Conservation (phyloP, 2,113 vertebrate genomes). For the Marmota monax region DNA sequence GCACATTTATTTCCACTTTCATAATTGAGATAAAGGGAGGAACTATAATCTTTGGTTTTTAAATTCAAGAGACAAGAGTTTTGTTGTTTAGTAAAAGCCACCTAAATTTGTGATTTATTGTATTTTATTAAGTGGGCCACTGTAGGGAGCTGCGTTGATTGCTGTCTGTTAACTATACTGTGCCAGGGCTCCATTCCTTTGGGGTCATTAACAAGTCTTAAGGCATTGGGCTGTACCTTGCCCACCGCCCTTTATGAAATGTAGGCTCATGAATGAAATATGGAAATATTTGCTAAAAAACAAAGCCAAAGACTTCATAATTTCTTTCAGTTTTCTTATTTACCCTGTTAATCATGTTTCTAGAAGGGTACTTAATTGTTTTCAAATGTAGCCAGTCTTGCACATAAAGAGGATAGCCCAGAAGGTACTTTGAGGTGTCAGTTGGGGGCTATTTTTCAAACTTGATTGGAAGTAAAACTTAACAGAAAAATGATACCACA, state of each 20-base stretch:
- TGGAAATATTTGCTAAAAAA: conserved; percentile 39
- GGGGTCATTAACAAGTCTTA: background rate
- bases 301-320: conserved; percentile 28
- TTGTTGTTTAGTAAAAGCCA: conserved; percentile 6
- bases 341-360: conserved; percentile 51
- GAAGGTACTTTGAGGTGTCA: background rate
- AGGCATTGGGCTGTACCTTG: background rate
- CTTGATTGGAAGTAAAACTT: background rate
- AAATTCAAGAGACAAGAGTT: background rate
- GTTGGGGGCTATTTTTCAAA: background rate
- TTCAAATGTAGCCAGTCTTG: conserved; percentile 70
- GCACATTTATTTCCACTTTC: background rate
- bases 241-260: background rate
- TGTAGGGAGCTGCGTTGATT: background rate
- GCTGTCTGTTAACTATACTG: background rate
- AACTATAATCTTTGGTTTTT: background rate
- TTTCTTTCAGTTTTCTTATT: conserved; percentile 56
- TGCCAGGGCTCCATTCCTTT: conserved; percentile 16
- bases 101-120: background rate
- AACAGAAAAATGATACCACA: background rate
- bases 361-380: conserved; percentile 68
- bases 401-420: background rate
- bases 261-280: background rate
- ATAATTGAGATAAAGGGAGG: background rate
- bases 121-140: background rate